Percentiles rank a stretch among this genome's conserved stretches.
These are phyloP conservation scores for Taxidea taxus DNA, from an alignment of 2,113 vertebrate genomes.

Conservation along the genomic window DNA sequence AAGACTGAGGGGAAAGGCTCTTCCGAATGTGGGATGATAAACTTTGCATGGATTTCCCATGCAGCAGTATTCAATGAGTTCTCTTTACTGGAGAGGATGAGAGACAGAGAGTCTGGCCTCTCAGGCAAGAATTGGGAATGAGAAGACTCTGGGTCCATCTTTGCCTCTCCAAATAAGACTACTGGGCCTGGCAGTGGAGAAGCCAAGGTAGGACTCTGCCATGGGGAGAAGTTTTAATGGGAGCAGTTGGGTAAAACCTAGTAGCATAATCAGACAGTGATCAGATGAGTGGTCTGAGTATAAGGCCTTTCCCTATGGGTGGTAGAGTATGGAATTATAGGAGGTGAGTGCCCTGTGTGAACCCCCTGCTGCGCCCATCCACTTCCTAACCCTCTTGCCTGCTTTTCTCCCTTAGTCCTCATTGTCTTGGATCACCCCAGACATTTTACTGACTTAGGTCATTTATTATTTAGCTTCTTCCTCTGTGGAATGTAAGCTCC, in stretches of 20 bases:
- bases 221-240: not conserved
- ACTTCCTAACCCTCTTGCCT: not conserved
- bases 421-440: not conserved
- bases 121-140: not conserved
- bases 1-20: not conserved
- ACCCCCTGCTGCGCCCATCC: too few species aligned
- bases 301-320: rapidly evolving
- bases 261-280: not conserved
- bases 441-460: not conserved
- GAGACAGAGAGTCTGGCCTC: not conserved
- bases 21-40: not conserved
- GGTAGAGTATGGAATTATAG: rapidly evolving
- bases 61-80: not conserved
- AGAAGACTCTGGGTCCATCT: not conserved
- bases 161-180: not conserved
- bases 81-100: not conserved
- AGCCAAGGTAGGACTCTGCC: not conserved
- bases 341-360: rapidly evolving
- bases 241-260: not conserved
- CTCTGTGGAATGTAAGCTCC: not conserved
- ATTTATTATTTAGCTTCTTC: not conserved
- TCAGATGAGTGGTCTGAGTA: not conserved
- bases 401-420: not conserved
- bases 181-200: not conserved
- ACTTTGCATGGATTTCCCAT: not conserved